Conservation (phyloP, 2,888 invertebrate genomes). For the Panorpa germanica region DNA sequence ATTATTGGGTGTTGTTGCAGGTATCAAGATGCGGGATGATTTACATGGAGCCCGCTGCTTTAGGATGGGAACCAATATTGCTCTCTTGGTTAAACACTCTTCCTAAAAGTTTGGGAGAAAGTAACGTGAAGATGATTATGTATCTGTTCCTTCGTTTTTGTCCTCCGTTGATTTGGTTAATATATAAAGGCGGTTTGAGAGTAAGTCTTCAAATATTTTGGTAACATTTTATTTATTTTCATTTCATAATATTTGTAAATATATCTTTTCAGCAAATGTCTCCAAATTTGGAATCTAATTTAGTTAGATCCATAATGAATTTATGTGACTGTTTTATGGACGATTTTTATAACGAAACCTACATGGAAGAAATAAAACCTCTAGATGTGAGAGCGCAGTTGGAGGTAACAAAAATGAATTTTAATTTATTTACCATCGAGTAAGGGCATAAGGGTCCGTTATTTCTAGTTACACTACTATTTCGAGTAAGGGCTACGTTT, state of each 20-base stretch:
- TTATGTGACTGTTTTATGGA: constrained; percentile 78
- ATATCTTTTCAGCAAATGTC: constrained; percentile 52
- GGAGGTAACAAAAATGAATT: constrained; percentile 44
- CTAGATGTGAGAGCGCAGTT: constrained; percentile 70
- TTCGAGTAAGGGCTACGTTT: no score
- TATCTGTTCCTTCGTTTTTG: constrained; percentile 64
- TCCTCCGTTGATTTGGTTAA: constrained; percentile 54
- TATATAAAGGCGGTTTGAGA: constrained; percentile 51
- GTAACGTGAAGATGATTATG: constrained; percentile 44
- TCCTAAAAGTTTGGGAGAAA: constrained; percentile 47
- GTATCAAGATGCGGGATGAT: constrained; percentile 95
- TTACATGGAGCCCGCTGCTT: constrained; percentile 73
- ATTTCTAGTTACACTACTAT: no score
- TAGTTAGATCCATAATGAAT: constrained; percentile 63
- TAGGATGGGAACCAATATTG: constrained; percentile 84
- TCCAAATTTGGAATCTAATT: constrained; percentile 69
- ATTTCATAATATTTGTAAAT: constrained; percentile 1
- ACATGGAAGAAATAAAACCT: constrained; percentile 47
- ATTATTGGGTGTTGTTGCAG: no score
- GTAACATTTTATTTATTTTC: neutral
- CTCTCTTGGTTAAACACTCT: constrained; percentile 69
- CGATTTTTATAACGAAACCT: constrained; percentile 65
- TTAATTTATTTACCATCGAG: no score
- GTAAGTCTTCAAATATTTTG: constrained; percentile 22
- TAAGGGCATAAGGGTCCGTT: no score